Base-by-base conservation (phyloP, 2,113 vertebrate species). In the Labeo rohita region DNA sequence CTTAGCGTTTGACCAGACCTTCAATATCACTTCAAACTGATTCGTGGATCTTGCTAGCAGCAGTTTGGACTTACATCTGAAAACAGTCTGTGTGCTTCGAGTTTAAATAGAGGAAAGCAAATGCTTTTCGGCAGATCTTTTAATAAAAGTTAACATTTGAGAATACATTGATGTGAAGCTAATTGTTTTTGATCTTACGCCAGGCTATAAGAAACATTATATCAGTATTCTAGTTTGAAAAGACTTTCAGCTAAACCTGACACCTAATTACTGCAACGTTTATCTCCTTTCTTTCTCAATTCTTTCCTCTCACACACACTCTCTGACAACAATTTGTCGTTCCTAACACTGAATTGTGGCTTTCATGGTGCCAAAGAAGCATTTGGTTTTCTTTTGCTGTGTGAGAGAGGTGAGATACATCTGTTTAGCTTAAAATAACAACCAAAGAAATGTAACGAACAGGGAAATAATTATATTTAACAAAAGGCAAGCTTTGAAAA, bases 301-400 rank as follows among this genome's bases (percentile, higher is more conserved):
- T 43, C 43, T 39, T 61, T 47, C 43, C 45, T 50, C 86, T 39
- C 81, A 61, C 76, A 65, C 52, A 87, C 43, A 59, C 82, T 65
- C 45, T 65, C 79, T 90, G 86, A 85, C 82, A 83, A 81, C 85
- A 86, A 72, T 78, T 83, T 90, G 90, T 87, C 78, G 70, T 85
- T 87, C 87, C 85, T 90, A 78, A 89, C 89, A 91, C 89, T 86
- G 47, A 52, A 65, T 77, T 34, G 79, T 87, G 83, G 84, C 73
- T 85, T 84, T 74, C 68, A 74, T 72, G 83, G 68, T 88, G 82
- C 56, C 85, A 86, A 63, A 73, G 73, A 45, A 73, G 65, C 76
- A 76, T 80, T 87, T 84, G 86, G 70, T 83, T 72, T 77, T 76
- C 84, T 66, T 84, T 63, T 61, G 88, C 39, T 85, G 73, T 78